phyloP scores from a whole-genome alignment of 2,113 vertebrate genomes.

The Bubo blakistoni region DNA sequence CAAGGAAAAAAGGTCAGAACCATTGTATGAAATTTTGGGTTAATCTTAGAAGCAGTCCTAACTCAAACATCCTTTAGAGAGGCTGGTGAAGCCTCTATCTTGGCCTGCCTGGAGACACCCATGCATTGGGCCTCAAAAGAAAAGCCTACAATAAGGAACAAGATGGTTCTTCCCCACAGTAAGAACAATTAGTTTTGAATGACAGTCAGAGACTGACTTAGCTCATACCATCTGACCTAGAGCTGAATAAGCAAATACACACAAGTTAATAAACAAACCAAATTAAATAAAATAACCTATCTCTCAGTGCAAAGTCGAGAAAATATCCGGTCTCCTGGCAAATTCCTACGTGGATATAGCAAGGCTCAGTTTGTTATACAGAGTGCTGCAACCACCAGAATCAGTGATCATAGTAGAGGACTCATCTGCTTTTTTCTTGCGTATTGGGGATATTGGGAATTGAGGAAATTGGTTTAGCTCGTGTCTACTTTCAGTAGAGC shows the following conservation, averaged over 20 bases:
- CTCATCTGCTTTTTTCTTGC: neutral
- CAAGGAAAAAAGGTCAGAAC: neutral
- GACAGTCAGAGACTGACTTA: neutral
- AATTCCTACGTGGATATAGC: neutral
- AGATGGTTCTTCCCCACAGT: neutral
- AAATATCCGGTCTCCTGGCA: neutral
- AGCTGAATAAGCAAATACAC: conserved; percentile 2
- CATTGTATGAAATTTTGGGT: neutral
- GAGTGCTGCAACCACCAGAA: neutral
- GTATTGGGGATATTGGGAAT: neutral
- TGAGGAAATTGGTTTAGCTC: neutral
- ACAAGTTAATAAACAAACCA: conserved; percentile 61
- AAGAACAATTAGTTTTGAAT: neutral
- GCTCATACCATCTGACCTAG: neutral
- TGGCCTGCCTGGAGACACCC: neutral
- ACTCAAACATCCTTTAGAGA: neutral
- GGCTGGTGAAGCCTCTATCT: neutral
- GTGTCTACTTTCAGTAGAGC: neutral
- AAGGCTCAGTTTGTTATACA: neutral
- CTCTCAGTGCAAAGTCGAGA: conserved; percentile 29
- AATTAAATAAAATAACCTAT: conserved; percentile 6
- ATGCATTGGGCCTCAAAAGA: neutral
- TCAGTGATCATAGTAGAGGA: fast-evolving
- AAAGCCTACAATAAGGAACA: neutral
- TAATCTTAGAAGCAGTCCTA: neutral